Percentiles rank a stretch among this genome's conserved stretches.
Evolutionary conservation across 2,113 vertebrate species (phyloP).

Genomic region (Bubo bubo): DNA sequence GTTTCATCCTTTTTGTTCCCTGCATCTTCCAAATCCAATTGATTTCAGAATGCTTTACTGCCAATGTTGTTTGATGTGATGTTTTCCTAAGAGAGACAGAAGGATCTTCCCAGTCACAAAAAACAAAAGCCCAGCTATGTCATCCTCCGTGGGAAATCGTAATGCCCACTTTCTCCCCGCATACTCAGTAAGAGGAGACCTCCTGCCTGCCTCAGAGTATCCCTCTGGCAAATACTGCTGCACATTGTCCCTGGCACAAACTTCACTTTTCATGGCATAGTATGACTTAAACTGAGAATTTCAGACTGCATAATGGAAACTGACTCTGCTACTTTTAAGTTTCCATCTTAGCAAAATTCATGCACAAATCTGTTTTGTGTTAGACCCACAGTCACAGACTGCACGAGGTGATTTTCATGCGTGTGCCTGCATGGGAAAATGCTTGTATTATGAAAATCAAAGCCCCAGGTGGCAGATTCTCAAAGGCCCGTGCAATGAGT

Average conservation of each 20-base stretch:
- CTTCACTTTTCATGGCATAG: not conserved
- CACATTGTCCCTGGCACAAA: not conserved
- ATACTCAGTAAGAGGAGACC: not conserved
- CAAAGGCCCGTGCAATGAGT: not conserved
- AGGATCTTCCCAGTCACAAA: not conserved
- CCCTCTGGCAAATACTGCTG: not conserved
- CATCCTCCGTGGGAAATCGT: accelerated
- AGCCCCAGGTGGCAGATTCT: not conserved
- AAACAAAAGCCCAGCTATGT: not conserved
- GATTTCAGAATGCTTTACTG: not conserved
- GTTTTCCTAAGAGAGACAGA: not conserved
- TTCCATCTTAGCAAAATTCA: not conserved
- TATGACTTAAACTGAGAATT: not conserved
- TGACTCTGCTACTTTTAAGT: not conserved
- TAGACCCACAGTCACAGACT: not conserved
- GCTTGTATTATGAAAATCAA: not conserved
- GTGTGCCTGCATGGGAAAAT: not conserved
- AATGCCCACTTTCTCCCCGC: not conserved
- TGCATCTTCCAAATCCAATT: not conserved
- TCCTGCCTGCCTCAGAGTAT: not conserved
- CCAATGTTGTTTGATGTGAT: not conserved
- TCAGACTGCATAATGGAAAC: not conserved
- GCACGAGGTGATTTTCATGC: not conserved
- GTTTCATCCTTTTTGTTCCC: not conserved
- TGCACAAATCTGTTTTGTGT: not conserved